These are phyloP conservation scores for Dryadula phaetusa DNA, from an alignment of 2,888 invertebrate species.

Conservation along the genomic window DNA sequence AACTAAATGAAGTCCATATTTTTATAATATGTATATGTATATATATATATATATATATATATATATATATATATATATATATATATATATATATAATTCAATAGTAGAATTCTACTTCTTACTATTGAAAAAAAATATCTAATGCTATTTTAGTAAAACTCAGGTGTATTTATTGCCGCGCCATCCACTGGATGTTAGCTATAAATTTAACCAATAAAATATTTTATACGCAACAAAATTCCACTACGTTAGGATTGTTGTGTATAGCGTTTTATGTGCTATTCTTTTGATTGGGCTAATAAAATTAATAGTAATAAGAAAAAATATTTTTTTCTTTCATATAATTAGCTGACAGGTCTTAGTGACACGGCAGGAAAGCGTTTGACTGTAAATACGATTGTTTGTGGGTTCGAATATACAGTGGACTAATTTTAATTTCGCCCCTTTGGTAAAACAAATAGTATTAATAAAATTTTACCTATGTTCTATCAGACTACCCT, in stretches of 20 bases:
- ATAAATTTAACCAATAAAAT: constrained; percentile 47
- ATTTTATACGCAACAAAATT: constrained; percentile 43
- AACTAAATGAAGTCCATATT: too few relatives aligned
- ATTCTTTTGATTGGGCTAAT: neutral
- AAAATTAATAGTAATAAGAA: neutral
- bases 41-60: too few relatives aligned
- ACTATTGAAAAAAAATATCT: neutral
- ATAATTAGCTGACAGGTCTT: too few relatives aligned
- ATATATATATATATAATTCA: neutral
- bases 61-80: neutral
- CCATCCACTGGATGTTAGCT: constrained; percentile 42
- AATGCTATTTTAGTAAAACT: constrained; percentile 27
- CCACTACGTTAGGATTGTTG: constrained; percentile 20
- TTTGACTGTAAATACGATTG: too few relatives aligned
- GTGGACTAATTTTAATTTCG: too few relatives aligned
- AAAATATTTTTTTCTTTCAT: too few relatives aligned
- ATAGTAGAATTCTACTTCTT: neutral
- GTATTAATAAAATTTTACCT: too few relatives aligned
- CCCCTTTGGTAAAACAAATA: too few relatives aligned
- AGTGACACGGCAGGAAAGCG: too few relatives aligned
- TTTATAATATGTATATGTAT: too few relatives aligned
- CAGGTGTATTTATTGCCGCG: constrained; percentile 34
- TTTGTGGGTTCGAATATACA: too few relatives aligned
- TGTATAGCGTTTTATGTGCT: neutral
- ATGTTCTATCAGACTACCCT: too few relatives aligned